A percentile compares a stretch with the other conserved stretches of the same genome.
phyloP scores from a whole-genome alignment of 2,113 vertebrate genomes.

The Carassius gibelio region DNA sequence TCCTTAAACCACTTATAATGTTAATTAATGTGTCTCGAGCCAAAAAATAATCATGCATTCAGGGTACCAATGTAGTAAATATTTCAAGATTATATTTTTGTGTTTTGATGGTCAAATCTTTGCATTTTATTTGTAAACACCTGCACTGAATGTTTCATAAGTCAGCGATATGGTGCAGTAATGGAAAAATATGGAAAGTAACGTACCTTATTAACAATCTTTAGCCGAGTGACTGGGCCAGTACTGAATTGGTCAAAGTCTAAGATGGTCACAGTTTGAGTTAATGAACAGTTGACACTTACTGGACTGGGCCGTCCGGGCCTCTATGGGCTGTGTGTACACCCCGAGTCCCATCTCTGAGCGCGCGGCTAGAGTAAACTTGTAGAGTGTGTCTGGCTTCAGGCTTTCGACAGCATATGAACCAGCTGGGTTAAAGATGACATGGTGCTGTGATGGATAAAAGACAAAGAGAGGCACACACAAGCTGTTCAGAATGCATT shows the following conservation, averaged over 20 bases:
- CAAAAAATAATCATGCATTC: too few relatives aligned
- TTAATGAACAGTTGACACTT: constrained; percentile 72
- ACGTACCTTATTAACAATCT: not conserved
- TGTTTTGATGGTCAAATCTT: not conserved
- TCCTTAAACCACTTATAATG: too few relatives aligned
- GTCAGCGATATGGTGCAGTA: not conserved
- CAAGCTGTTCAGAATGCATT: not conserved
- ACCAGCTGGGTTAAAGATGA: constrained; percentile 84
- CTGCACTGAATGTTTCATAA: not conserved
- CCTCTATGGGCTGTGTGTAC: constrained; percentile 82
- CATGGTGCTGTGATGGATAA: constrained; percentile 76
- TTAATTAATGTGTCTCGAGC: too few relatives aligned
- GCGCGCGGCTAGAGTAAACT: constrained; percentile 87
- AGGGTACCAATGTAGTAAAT: not conserved
- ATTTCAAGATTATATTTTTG: not conserved
- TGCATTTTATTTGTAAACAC: not conserved
- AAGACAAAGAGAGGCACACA: not conserved
- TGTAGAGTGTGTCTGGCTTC: constrained; percentile 89
- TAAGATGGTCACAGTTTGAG: not conserved
- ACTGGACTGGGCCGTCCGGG: constrained; percentile 91
- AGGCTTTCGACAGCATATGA: constrained; percentile 87
- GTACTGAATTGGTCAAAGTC: not conserved
- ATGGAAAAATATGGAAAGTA: not conserved
- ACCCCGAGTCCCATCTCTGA: constrained; percentile 90
- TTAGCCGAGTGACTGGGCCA: not conserved